phyloP scores from a whole-genome alignment of 2,797 vertebrate species.

The Bryconaethiops microstoma region DNA sequence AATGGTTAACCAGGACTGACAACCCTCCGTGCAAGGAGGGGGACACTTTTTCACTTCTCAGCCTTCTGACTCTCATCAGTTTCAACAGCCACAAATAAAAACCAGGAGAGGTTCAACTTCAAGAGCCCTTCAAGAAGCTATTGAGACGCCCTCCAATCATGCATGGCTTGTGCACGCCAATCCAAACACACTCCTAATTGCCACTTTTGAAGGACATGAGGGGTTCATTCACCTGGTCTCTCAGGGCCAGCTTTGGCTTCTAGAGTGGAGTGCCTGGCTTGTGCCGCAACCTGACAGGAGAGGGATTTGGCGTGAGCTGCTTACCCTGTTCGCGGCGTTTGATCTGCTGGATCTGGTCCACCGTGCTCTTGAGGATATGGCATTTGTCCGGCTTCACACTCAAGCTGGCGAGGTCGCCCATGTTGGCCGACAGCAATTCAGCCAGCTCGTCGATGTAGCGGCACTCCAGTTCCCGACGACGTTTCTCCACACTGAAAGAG shows the following conservation, averaged over 20 bases:
- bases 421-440: conserved; percentile 91
- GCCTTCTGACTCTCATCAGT: neutral
- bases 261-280: neutral
- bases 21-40: neutral
- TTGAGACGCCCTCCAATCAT: conserved; percentile 12
- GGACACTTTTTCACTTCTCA: neutral
- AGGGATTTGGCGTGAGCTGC: conserved; percentile 27
- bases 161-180: neutral
- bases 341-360: conserved; percentile 96
- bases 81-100: neutral
- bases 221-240: neutral
- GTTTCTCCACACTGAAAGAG: conserved; percentile 85
- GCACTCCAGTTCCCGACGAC: conserved; percentile 90
- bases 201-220: neutral
- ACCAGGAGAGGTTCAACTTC: neutral
- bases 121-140: neutral
- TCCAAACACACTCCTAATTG: neutral
- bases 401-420: conserved; percentile 90
- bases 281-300: neutral
- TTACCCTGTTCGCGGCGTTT: conserved; percentile 92
- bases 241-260: neutral
- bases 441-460: conserved; percentile 94
- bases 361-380: conserved; percentile 91
- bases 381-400: conserved; percentile 95
- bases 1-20: neutral